These are phyloP conservation scores for Enhydra lutris DNA, from an alignment of 2,113 vertebrate genomes.

Conservation along the genomic window DNA sequence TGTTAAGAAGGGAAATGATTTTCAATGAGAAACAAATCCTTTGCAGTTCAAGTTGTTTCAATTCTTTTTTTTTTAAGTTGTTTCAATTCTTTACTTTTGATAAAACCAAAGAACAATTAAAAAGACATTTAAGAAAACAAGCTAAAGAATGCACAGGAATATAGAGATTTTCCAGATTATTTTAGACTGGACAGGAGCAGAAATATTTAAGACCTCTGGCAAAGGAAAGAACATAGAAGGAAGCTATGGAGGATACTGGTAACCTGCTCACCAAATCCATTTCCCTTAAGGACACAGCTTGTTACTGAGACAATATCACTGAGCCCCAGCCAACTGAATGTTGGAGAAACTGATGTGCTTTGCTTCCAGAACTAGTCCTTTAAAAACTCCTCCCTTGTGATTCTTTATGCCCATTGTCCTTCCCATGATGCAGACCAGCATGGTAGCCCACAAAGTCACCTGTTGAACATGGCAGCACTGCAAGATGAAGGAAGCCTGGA, in stretches of 20 bases:
- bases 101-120: not conserved
- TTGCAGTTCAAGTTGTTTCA: not conserved
- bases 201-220: not conserved
- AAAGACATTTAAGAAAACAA: not conserved
- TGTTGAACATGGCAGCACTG: not conserved
- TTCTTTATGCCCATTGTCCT: not conserved
- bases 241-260: not conserved
- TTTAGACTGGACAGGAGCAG: not conserved
- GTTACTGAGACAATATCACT: not conserved
- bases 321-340: not conserved
- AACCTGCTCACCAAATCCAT: not conserved
- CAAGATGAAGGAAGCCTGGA: not conserved
- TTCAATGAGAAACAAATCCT: not conserved
- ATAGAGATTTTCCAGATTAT: not conserved
- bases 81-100: not conserved
- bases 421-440: not conserved
- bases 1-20: not conserved
- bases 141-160: not conserved
- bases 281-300: not conserved
- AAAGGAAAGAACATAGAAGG: not conserved
- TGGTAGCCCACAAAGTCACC: not conserved
- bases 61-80: conserved; percentile 7
- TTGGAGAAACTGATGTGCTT: not conserved
- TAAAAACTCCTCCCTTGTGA: not conserved
- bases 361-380: not conserved